Base-by-base conservation (phyloP, 2,888 invertebrate species). In the Cylloceria caligata region DNA sequence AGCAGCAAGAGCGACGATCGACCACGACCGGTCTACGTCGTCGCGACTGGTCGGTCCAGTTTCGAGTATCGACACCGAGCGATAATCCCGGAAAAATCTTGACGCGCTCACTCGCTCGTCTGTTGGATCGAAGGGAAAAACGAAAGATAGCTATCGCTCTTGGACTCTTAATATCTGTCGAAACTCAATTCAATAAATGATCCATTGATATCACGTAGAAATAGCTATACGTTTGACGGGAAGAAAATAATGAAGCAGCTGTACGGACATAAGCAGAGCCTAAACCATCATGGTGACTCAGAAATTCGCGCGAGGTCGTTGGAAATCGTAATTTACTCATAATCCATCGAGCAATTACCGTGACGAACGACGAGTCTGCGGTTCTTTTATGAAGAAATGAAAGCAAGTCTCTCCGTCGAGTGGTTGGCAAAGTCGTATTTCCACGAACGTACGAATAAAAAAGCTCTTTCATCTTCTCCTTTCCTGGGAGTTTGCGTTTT, bases 41-140 rank as follows among this genome's bases (percentile, higher is more conserved):
- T 39, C 24, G 42, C 73, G 60, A 81, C 76, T 67, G 80, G 81
- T 76, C 45, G 72, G 72, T 81, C 81, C 72, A 81, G 81, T 81
- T 81, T 81, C 81, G 81, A 76, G 72, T 76, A 81, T 80, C 75
- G 71, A 72, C 76, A 67, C 42, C 60, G 62, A 57, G 21, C 76
- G 81, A n/a, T 30, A n/a, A 81, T 76, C 76, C 71, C 64, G 62
- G 62, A 81, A 81, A 81, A 76, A 81, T 81, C 34, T 30, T 30
- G 27, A 24, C 27, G 9, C 73, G 60, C 47, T 57, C 34, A 47
- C 19, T 76, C 34, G 36, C 24, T 73, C 39, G n/a, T 45, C 68
- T 68, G 73, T 49, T 73, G 79, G 39, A 79, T 68, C 42, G 62
- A 72, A 45, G 30, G 5, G 3, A 5, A 30, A 30, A n/a, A 62